Percentiles rank a stretch among this genome's conserved stretches.
These are phyloP conservation scores for Zeugodacus cucurbitae DNA, from an alignment of 1,140 invertebrate species.

Conservation along the genomic window DNA sequence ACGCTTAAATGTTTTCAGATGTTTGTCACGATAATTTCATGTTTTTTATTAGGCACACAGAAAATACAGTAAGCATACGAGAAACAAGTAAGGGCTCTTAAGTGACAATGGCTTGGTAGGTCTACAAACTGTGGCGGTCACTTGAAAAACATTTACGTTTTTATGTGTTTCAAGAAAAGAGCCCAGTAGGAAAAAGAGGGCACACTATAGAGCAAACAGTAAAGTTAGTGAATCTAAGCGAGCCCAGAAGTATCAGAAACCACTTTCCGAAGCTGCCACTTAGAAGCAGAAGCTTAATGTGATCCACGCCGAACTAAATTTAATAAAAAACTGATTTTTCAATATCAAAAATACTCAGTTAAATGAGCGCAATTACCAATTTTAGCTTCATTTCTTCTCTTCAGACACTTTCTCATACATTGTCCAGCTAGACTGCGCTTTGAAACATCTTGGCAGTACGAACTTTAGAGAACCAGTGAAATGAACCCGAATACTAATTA, in stretches of 20 bases:
- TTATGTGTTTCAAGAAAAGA: neutral
- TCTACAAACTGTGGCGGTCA: neutral
- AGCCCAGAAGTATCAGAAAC: neutral
- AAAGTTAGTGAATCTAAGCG: neutral
- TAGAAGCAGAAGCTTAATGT: no score
- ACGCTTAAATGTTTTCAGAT: conserved; percentile 9
- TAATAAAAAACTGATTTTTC: no score
- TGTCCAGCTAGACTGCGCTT: no score
- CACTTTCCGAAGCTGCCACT: no score
- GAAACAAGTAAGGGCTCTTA: neutral
- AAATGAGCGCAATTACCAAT: no score
- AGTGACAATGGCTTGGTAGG: neutral
- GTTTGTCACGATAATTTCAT: conserved; percentile 47
- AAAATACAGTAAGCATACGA: neutral
- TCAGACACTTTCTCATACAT: no score
- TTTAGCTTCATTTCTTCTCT: no score
- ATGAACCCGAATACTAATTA: no score
- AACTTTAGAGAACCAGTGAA: no score
- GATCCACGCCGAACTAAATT: no score
- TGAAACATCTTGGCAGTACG: no score
- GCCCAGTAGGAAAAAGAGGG: neutral
- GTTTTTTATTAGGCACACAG: conserved; percentile 43
- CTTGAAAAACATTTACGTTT: neutral
- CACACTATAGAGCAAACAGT: neutral
- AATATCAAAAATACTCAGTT: no score